Evolutionary conservation across 2,888 invertebrate species (phyloP).

Genomic region (Tenthredo mesomela): DNA sequence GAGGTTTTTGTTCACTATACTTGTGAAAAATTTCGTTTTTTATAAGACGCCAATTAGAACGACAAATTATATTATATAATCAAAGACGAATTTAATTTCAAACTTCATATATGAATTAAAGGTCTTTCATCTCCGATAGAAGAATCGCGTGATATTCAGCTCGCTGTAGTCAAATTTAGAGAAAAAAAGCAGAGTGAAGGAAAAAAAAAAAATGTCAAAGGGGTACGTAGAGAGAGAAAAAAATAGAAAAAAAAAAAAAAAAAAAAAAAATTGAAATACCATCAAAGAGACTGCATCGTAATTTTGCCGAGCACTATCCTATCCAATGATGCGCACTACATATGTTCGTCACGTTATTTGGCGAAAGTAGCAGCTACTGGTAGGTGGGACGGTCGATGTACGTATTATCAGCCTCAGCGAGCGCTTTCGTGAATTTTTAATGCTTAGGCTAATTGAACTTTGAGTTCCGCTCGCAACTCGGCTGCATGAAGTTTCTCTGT

Average conservation of each 20-base stretch:
- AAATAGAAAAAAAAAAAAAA: too few species aligned
- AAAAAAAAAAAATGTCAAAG: slow-evolving; percentile 2
- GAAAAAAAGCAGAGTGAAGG: neutral
- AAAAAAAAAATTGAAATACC: slow-evolving; percentile 4
- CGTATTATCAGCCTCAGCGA: slow-evolving; percentile 59
- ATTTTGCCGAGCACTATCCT: slow-evolving; percentile 36
- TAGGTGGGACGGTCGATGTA: neutral
- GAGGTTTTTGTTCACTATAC: neutral
- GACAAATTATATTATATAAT: neutral
- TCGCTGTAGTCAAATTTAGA: neutral
- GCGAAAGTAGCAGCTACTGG: slow-evolving; percentile 28
- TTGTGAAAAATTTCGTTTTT: neutral
- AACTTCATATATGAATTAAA: neutral
- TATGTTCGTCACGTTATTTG: neutral
- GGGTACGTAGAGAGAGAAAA: neutral
- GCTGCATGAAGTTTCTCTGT: neutral
- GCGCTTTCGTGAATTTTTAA: slow-evolving; percentile 69
- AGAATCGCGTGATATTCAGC: slow-evolving; percentile 16
- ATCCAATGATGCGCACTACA: neutral
- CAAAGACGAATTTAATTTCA: neutral
- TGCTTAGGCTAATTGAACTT: slow-evolving; percentile 71
- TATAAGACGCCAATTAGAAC: neutral
- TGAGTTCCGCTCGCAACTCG: slow-evolving; percentile 60
- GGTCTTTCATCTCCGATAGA: neutral
- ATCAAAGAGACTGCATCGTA: slow-evolving; percentile 43